Evolutionary conservation across 2,888 invertebrate genomes (phyloP), one percentile per base, ranked within the genome.

Genomic region (Thymelicus lineola): DNA sequence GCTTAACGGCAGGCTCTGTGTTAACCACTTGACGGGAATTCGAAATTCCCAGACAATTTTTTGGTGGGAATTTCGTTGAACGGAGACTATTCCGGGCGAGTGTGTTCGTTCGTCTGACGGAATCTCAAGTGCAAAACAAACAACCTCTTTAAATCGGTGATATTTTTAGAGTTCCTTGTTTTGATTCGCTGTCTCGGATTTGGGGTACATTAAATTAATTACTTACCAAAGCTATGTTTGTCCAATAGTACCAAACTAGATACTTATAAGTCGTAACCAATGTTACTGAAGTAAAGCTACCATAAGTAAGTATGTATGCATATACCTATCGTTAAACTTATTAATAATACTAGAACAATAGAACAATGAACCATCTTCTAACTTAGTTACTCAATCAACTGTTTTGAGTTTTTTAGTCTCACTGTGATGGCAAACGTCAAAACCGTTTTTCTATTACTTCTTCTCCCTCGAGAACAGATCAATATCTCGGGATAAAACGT

Each of bases 1-100:
- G 84, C 86, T 87, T 84, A 80, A 86, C 87, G 85, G 83, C 85
- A 82, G 82, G 84, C 84, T 84, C 87, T 88, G 88, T 89, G 88
- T 86, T 86, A 85, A 83, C 82, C 87, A 86, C 89, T 91, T 77
- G 84, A 86, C 85, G 79, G 71, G 74, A 80, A 77, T 77, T 82
- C 78, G 82, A 82, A 85, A 85, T 82, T 83, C 80, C 80, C 80
- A 80, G 82, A 73, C 79, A 78, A 78, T 76, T 76, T 83, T 88
- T 85, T 75, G 82, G 83, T 81, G 80, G 79, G 79, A 85, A 83
- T 86, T 86, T 88, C 82, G 75, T 73, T 75, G 76, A 82, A 80
- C 75, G 79, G 78, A 79, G 85, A 87, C 84, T 85, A 86, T 85
- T 86, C 79, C 73, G 77, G 81, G 81, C 78, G 81, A 84, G 82